These are phyloP conservation scores for Willisornis vidua DNA, from an alignment of 2,113 vertebrate genomes.

Conservation along the genomic window DNA sequence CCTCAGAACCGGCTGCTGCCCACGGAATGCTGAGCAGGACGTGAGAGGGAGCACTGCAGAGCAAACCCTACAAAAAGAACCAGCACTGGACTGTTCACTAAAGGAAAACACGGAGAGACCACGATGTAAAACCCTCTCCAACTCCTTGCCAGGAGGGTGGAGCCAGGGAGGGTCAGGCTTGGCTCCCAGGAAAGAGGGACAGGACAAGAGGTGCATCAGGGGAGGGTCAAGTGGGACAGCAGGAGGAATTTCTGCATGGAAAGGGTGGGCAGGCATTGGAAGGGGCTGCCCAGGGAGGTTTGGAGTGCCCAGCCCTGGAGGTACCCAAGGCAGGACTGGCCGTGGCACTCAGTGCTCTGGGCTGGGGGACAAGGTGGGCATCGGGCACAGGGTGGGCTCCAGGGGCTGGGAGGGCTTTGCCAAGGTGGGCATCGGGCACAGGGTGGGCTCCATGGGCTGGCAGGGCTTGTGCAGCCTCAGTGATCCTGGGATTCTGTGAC, in stretches of 20 bases:
- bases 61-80: accelerated
- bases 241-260: not conserved
- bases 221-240: accelerated
- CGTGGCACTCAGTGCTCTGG: not conserved
- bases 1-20: not conserved
- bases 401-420: too few species aligned
- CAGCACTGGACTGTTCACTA: not conserved
- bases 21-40: accelerated
- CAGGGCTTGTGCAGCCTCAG: not conserved
- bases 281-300: not conserved
- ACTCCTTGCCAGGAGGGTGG: not conserved
- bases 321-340: not conserved
- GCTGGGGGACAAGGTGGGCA: not conserved
- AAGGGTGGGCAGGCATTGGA: not conserved
- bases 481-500: not conserved
- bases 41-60: not conserved
- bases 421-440: not conserved
- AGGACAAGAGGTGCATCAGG: not conserved
- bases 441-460: accelerated
- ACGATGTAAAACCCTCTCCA: too few species aligned
- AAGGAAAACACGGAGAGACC: not conserved
- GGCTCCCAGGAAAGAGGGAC: not conserved
- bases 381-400: too few species aligned
- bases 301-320: not conserved
- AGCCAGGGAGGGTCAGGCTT: not conserved